phyloP scores from a whole-genome alignment of 2,113 vertebrate genomes.

The Microcebus tavaratra region DNA sequence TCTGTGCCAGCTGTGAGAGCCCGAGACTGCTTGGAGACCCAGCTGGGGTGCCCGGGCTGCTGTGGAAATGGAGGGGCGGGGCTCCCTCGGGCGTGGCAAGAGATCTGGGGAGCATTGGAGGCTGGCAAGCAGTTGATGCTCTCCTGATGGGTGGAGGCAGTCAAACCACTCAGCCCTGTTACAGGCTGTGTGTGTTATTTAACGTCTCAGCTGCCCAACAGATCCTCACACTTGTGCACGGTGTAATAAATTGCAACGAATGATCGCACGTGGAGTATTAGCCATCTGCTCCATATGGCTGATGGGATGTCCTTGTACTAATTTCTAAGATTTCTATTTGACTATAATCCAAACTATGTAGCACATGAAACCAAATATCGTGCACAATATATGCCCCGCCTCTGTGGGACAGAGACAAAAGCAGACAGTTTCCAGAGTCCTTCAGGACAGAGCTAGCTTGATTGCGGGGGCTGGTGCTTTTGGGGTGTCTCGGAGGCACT shows the following conservation, averaged over 20 bases:
- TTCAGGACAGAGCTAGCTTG: neutral
- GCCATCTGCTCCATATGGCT: neutral
- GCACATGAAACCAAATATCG: neutral
- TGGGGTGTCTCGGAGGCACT: neutral
- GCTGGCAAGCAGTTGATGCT: neutral
- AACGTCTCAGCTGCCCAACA: neutral
- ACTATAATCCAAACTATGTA: neutral
- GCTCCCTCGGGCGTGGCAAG: neutral
- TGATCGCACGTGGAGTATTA: neutral
- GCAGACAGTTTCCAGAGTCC: neutral
- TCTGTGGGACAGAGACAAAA: neutral
- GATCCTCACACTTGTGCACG: neutral
- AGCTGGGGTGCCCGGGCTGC: neutral
- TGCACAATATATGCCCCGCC: neutral
- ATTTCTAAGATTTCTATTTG: neutral
- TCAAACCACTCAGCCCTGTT: neutral
- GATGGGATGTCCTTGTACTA: neutral
- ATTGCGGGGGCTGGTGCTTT: neutral
- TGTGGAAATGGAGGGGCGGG: neutral
- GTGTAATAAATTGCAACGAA: neutral
- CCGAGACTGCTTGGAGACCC: neutral
- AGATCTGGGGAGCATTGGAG: neutral
- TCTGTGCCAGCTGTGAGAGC: fast-evolving
- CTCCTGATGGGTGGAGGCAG: neutral
- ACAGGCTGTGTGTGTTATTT: neutral